A percentile compares a stretch with the other conserved stretches of the same genome.
These are phyloP conservation scores for Altica lythri DNA, from an alignment of 2,888 invertebrate genomes.

Conservation along the genomic window DNA sequence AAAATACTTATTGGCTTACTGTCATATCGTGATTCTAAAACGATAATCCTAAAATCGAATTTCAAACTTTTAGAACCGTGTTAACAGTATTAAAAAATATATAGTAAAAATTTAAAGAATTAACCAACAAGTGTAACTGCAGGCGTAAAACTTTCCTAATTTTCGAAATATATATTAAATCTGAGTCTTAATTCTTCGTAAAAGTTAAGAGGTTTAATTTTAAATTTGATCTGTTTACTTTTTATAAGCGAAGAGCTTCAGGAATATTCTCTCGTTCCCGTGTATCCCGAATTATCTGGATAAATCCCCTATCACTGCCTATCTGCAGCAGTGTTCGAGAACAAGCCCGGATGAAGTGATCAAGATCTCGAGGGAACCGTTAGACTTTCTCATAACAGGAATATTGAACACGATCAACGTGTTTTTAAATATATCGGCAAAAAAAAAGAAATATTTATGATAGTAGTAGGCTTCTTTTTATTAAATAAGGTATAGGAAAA, in stretches of 20 bases:
- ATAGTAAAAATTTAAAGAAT: too few species aligned
- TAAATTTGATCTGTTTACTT: conserved; percentile 23
- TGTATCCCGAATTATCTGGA: conserved; percentile 24
- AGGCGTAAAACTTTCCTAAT: too few species aligned
- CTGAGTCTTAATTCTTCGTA: neutral
- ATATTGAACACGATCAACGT: conserved; percentile 43
- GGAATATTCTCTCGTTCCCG: conserved; percentile 3
- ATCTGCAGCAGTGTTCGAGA: conserved; percentile 22
- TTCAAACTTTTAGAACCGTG: too few species aligned
- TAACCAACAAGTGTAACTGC: too few species aligned
- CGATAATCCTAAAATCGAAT: too few species aligned
- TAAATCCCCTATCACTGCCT: conserved; percentile 23
- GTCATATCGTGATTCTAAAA: too few species aligned
- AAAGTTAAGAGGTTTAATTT: conserved; percentile 14
- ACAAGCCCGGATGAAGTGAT: conserved; percentile 36
- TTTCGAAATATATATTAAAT: neutral
- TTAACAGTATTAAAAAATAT: too few species aligned
- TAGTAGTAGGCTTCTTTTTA: conserved; percentile 3
- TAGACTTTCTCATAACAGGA: conserved; percentile 38
- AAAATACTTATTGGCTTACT: too few species aligned
- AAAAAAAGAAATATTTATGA: conserved; percentile 36
- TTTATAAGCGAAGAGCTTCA: conserved; percentile 13
- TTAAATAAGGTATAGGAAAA: conserved; percentile 13
- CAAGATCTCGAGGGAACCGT: conserved; percentile 35
- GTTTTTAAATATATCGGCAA: conserved; percentile 41